Percentiles rank a stretch among this genome's conserved stretches.
These are phyloP conservation scores for Nematostella vectensis DNA, from an alignment of 92 coral and sea anemone genomes.

Conservation along the genomic window DNA sequence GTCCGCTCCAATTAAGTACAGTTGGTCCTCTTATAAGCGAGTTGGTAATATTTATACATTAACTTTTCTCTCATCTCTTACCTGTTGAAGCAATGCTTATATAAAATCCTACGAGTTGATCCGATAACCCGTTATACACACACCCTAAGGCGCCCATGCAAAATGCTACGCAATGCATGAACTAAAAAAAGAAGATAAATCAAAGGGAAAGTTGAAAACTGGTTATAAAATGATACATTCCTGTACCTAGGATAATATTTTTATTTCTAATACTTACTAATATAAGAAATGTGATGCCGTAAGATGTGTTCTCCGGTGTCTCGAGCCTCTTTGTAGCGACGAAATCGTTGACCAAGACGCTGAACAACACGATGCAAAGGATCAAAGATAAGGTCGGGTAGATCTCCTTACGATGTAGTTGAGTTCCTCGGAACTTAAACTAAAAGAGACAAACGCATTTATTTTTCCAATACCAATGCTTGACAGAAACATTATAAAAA, in stretches of 20 bases:
- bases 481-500: too few relatives aligned
- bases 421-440: constrained; percentile 86
- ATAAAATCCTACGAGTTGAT: constrained; percentile 57
- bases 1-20: too few relatives aligned
- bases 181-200: constrained; percentile 23
- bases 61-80: constrained; percentile 16
- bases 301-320: constrained; percentile 91
- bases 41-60: background rate
- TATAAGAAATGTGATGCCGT: constrained; percentile 63
- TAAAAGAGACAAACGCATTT: too few relatives aligned
- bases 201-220: too few relatives aligned
- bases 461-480: too few relatives aligned
- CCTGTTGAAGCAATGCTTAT: constrained; percentile 75
- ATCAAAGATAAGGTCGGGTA: constrained; percentile 64
- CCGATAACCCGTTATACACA: constrained; percentile 81
- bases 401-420: constrained; percentile 85
- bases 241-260: too few relatives aligned
- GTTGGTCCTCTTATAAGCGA: background rate
- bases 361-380: constrained; percentile 56
- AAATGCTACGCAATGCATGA: constrained; percentile 71
- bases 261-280: constrained; percentile 65
- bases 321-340: constrained; percentile 64
- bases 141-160: constrained; percentile 66
- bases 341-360: constrained; percentile 77
- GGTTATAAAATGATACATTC: too few relatives aligned